Evolutionary conservation across 2,797 vertebrate species (phyloP), one percentile per base, ranked within the genome.

Genomic region (Craterocephalus amniculus): DNA sequence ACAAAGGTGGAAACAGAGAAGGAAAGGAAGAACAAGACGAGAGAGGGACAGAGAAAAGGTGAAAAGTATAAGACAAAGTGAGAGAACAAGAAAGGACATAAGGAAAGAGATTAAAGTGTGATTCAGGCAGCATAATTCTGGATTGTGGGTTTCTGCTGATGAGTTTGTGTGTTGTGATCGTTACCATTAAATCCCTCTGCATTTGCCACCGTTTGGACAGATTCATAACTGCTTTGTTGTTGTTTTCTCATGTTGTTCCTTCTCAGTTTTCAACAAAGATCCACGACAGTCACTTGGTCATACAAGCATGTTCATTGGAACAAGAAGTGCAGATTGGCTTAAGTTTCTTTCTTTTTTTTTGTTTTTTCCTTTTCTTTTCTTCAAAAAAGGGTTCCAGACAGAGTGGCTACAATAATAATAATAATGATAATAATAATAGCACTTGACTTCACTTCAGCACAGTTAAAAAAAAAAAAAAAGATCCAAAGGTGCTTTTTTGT

Each of bases 381-480:
- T 75, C 64, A 77, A 84, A 90, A 87, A 86, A 85, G 78, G 80
- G 80, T 85, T 86, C 77, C 86, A 81, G 80, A 89, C 86, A 88
- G 87, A 88, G 86, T 79, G 81, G 81, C 84, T 84, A 89, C 79
- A 60, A 77, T 85, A 84, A 82, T 74, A 85, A 84, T 80, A 77
- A 74, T 81, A 83, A 70, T 69, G n/a, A 43, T 43, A 43, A 83
- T 74, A 63, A 80, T 86, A 88, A 91, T 87, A 89, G 89, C 89
- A 90, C 88, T 88, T 88, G 83, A 91, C 86, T 87, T 89, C 88
- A 92, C 88, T 86, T 89, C 84, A 87, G 88, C 87, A 87, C 89
- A 83, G 84, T 91, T 83, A 85, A 88, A 89, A 81, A 87, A 87
- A 85, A 80, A 78, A 65, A 58, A 48, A 79, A 87, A 80, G 67